Evolutionary conservation across 2,888 invertebrate genomes (phyloP), one percentile per base, ranked within the genome.

Genomic region (Zygogramma bicolorata): DNA sequence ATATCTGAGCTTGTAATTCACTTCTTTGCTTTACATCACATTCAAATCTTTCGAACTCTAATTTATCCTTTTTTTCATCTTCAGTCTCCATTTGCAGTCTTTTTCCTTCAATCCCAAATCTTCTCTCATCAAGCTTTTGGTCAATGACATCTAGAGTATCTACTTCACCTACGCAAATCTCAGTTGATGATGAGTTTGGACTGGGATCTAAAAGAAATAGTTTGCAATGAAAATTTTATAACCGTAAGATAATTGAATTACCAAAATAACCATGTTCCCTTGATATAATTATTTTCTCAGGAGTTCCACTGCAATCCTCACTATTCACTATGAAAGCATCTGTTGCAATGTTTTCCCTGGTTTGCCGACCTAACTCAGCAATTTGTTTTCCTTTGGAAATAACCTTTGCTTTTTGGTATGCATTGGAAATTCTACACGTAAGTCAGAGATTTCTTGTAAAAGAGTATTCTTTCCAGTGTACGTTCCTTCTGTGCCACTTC

Each of bases 181-280:
- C 40, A 42, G 18, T 42, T 42, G 15, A n/a, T 42, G 13, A n/a
- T 42, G 15, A 6, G 15, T n/a, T n/a, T n/a, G 40, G 15, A 42
- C 15, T 42, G 40, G 13, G 10, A 13, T 38, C n/a, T 42, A 58
- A 29, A 27, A 27, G 13, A 58, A 58, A 58, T n/a, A 31, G 18
- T 58, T 25, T 57, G 22, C 25, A 57, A 27, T 58, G 13, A 0
- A 27, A n/a, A 58, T 57, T 18, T 15, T 3, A n/a, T 42, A 42
- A n/a, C 42, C 15, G 15, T 42, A 42, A 42, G n/a, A 42, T 38
- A 42, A 42, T 15, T 42, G n/a, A 25, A 58, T 58, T 58, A 58
- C 58, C 31, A 58, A 58, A 58, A 58, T 58, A 58, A 27, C 18
- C 58, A 58, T 58, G 58, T 7, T 58, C 29, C 10, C 18, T 15